These are phyloP conservation scores for Naso thynnoides DNA, from an alignment of 2,797 vertebrate genomes.

Conservation along the genomic window DNA sequence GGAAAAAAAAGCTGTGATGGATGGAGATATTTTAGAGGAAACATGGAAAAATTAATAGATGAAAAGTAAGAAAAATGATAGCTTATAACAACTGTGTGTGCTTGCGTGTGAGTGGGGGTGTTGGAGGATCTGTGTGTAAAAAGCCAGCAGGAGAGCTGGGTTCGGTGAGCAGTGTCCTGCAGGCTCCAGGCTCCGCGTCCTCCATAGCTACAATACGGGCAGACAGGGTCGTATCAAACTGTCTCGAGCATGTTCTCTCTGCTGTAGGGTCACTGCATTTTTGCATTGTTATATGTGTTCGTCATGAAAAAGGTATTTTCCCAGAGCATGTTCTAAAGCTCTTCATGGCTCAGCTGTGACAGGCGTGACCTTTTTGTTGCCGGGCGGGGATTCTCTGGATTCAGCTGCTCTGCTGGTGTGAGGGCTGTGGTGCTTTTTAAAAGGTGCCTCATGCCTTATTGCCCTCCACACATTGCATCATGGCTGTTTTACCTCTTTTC, in stretches of 20 bases:
- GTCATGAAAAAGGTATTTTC: conserved; percentile 64
- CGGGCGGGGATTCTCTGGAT: conserved; percentile 66
- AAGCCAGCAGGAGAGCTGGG: conserved; percentile 54
- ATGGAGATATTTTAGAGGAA: conserved; percentile 13
- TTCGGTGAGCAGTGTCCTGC: conserved; percentile 48
- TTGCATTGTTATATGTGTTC: conserved; percentile 49
- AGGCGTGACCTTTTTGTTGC: conserved; percentile 64
- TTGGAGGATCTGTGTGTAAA: conserved; percentile 34
- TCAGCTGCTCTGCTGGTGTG: conserved; percentile 53
- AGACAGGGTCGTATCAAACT: conserved; percentile 63
- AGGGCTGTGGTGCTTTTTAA: conserved; percentile 52
- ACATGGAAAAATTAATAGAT: conserved; percentile 12
- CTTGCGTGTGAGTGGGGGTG: conserved; percentile 13
- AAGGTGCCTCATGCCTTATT: conserved; percentile 52
- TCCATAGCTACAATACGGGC: conserved; percentile 53
- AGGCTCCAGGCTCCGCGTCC: conserved; percentile 51
- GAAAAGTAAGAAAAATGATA: conserved; percentile 21
- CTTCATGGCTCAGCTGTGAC: conserved; percentile 58
- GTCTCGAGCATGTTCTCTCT: conserved; percentile 43
- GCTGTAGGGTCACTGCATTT: conserved; percentile 54
- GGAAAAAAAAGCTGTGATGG: background rate
- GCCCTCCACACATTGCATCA: conserved; percentile 51
- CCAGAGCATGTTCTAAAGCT: conserved; percentile 44
- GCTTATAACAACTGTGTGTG: conserved; percentile 11
- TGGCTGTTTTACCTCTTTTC: conserved; percentile 44